phyloP scores from a whole-genome alignment of 2,113 vertebrate species.

The Pitta sordida region DNA sequence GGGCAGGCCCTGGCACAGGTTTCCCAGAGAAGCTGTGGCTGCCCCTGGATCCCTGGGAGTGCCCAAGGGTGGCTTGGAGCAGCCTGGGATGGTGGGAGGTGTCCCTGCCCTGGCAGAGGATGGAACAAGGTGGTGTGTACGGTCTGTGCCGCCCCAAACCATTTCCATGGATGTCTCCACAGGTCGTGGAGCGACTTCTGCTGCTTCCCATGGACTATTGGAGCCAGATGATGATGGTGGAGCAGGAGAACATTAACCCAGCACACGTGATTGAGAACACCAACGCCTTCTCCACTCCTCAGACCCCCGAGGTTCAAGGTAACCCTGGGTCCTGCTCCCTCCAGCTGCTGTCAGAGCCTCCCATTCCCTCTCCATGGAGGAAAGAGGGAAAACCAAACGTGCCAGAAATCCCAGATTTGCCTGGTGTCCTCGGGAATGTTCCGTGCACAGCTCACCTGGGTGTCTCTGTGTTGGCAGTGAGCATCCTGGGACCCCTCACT shows the following conservation, averaged over 20 bases:
- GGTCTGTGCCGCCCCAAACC: background rate
- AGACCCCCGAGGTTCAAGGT: constrained; percentile 89
- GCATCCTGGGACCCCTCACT: constrained; percentile 90
- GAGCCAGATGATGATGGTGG: constrained; percentile 86
- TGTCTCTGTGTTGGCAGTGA: constrained; percentile 74
- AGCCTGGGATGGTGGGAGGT: background rate
- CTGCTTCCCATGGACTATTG: constrained; percentile 86
- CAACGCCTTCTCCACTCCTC: constrained; percentile 86
- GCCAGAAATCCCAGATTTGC: background rate
- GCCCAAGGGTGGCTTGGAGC: background rate
- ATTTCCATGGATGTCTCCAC: background rate
- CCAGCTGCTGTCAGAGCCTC: background rate
- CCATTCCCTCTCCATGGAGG: background rate
- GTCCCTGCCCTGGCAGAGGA: background rate
- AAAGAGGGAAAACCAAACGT: background rate
- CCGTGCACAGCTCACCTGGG: background rate
- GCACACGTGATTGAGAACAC: constrained; percentile 86
- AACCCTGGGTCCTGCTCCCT: background rate
- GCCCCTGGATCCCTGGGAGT: background rate
- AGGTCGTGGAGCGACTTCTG: constrained; percentile 91
- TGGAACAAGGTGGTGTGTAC: background rate
- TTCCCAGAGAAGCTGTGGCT: background rate
- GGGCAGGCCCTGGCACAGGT: background rate
- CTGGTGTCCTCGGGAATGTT: background rate
- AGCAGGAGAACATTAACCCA: constrained; percentile 77